These are phyloP conservation scores for Agelastica alni DNA, from an alignment of 2,888 invertebrate species.

Conservation along the genomic window DNA sequence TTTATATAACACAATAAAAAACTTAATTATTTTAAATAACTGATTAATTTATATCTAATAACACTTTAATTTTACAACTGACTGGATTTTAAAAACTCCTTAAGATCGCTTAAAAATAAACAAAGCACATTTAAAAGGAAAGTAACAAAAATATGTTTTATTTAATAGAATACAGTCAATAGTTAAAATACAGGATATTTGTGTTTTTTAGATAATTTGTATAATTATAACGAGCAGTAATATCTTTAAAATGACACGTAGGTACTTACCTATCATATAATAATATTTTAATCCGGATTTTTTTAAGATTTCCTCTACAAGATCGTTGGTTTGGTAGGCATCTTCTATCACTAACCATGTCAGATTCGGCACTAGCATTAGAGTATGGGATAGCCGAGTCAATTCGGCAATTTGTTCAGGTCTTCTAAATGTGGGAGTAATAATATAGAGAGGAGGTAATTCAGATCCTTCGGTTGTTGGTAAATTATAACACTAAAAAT, in stretches of 20 bases:
- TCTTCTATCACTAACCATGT: conserved; percentile 96
- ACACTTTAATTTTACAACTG: neutral
- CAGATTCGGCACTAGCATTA: conserved; percentile 83
- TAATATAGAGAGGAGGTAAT: conserved; percentile 64
- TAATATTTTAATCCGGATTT: conserved; percentile 70
- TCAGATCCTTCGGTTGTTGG: conserved; percentile 30
- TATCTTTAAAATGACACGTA: too few species aligned
- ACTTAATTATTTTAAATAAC: too few species aligned
- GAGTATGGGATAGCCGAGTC: conserved; percentile 83
- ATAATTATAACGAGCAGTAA: too few species aligned
- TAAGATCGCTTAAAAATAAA: too few species aligned
- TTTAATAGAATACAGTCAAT: too few species aligned
- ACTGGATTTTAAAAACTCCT: too few species aligned
- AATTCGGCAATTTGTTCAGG: conserved; percentile 81
- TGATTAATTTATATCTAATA: too few species aligned
- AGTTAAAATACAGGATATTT: too few species aligned
- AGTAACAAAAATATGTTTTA: too few species aligned
- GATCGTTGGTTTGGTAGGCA: conserved; percentile 66
- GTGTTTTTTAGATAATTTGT: too few species aligned
- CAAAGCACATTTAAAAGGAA: too few species aligned
- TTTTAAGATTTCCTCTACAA: conserved; percentile 74
- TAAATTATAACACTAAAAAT: conserved; percentile 29
- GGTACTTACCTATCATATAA: conserved; percentile 61
- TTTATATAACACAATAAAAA: too few species aligned
- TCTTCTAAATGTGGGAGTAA: conserved; percentile 76